Base-by-base conservation (phyloP, 2,113 vertebrate genomes). In the Corynorhinus townsendii region DNA sequence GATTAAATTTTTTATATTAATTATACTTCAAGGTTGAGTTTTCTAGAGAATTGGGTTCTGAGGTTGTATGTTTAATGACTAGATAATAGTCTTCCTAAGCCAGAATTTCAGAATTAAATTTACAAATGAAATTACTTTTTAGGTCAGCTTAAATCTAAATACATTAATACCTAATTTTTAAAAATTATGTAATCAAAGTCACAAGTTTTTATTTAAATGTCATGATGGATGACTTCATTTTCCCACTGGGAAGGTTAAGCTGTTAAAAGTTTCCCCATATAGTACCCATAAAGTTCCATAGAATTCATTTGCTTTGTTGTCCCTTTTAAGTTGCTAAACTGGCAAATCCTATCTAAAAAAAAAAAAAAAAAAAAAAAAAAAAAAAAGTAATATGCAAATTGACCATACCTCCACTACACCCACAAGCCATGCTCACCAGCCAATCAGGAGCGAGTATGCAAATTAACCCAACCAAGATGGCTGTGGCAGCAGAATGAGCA, bases 141-240 rank as follows among this genome's bases (percentile, higher is more conserved):
- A 75, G 14, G 45, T 86, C 17, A 54, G 22, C 19, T 89, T 26
- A 69, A 7, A 69, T 54, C n/a, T 40, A 81, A 88, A 76, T 81
- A 28, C 3, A 47, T 91, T 93, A 79, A 76, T 85, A 33, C 85
- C 76, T 82, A 52, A 22, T 92, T 62, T 62, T 62, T 64, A 75
- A 73, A 20, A 96, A 83, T 54, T 87, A 9, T 69, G 9, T 59
- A 89, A 86, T 59, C 19, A 62, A 93, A 69, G 59, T 26, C 35
- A 83, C 22, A 96, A 94, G 22, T 22, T 89, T 89, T 91, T 81
- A 83, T 73, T 85, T 83, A 86, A 91, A 45, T 89, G 5, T 71
- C 38, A 26, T 75, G 4, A 49, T 91, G 43, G 59, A 80, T 59
- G 40, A n/a, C 49, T 86, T 11, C 33, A 43, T 90, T 82, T 90